Evolutionary conservation across 1,140 invertebrate genomes (phyloP), one percentile per base, ranked within the genome.

Genomic region (Bactericera cockerelli): DNA sequence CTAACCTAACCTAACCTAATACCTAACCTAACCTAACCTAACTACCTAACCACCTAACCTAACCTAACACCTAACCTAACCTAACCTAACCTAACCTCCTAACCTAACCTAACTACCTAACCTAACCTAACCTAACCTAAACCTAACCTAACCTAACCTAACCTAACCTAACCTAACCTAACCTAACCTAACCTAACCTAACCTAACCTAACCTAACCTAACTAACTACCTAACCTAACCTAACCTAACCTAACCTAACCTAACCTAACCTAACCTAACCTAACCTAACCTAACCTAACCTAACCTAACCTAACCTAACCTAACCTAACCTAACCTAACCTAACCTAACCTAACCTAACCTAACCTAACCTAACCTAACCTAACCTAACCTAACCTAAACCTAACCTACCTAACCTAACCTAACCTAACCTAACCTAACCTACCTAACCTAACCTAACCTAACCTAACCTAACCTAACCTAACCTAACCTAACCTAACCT

Each of bases 281-380:
- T n/a, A n/a, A n/a, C n/a, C n/a, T n/a, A n/a, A n/a, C n/a, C n/a
- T n/a, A n/a, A n/a, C n/a, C n/a, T n/a, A n/a, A n/a, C n/a, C n/a
- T n/a, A n/a, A n/a, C n/a, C n/a, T n/a, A n/a, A n/a, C n/a, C n/a
- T n/a, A n/a, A n/a, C n/a, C n/a, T n/a, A n/a, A n/a, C n/a, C n/a
- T n/a, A n/a, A n/a, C n/a, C n/a, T n/a, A n/a, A n/a, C n/a, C n/a
- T n/a, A n/a, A n/a, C n/a, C n/a, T n/a, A n/a, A n/a, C n/a, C n/a
- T n/a, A n/a, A n/a, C n/a, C n/a, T n/a, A n/a, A n/a, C n/a, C n/a
- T n/a, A n/a, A n/a, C n/a, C n/a, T n/a, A n/a, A n/a, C n/a, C n/a
- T n/a, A n/a, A n/a, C n/a, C n/a, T n/a, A n/a, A 67, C 66, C 66
- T 66, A 68, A 70, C 65, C 69, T 65, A 68, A 68, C 67, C 63